phyloP scores from a whole-genome alignment of 1,140 invertebrate genomes.

The Armadillidium nasatum region DNA sequence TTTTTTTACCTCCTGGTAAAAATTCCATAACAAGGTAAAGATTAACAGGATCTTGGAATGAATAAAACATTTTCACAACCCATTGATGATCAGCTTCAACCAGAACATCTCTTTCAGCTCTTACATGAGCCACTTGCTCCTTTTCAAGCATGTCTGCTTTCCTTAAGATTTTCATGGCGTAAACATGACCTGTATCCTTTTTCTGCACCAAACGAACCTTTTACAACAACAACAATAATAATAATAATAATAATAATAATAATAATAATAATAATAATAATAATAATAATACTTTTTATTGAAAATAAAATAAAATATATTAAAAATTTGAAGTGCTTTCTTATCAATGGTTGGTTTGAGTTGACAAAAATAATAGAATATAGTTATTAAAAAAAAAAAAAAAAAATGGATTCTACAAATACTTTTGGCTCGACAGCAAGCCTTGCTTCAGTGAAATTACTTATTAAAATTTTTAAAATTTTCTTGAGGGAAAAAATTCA shows the following conservation, averaged over 20 bases:
- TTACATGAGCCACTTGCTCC: constrained; percentile 97
- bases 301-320: background rate
- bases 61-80: constrained; percentile 99
- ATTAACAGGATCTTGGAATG: constrained; percentile 96
- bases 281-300: background rate
- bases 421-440: too few species aligned
- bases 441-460: too few species aligned
- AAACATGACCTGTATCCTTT: constrained; percentile 98
- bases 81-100: constrained; percentile 99
- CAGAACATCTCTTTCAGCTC: constrained; percentile 95
- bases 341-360: background rate
- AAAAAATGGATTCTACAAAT: too few species aligned
- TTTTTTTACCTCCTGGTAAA: constrained; percentile 78
- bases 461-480: too few species aligned
- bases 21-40: constrained; percentile 99
- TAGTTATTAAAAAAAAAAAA: too few species aligned
- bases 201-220: constrained; percentile 96
- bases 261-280: background rate
- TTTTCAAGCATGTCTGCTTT: constrained; percentile 99
- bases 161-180: constrained; percentile 99
- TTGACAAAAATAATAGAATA: too few species aligned
- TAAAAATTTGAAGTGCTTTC: background rate
- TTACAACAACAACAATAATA: background rate
- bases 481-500: too few species aligned
- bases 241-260: background rate